phyloP scores from a whole-genome alignment of 2,797 vertebrate genomes.

The Tinamus major region DNA sequence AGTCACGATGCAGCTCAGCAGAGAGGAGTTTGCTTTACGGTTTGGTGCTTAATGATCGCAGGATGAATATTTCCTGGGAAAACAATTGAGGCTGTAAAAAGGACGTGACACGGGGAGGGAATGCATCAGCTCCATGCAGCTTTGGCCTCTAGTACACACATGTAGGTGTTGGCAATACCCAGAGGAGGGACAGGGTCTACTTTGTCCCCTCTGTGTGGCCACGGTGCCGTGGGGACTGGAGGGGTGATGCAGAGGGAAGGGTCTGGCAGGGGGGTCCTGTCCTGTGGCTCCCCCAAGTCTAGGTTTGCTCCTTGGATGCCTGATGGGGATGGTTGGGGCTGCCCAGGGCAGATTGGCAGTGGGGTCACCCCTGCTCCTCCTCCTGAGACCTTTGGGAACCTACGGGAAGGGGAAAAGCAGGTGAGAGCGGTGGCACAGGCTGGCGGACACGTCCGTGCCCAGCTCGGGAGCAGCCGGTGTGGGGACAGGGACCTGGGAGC shows the following conservation, averaged over 20 bases:
- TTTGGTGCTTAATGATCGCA: not conserved
- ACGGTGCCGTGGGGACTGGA: not conserved
- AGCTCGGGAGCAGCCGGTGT: not conserved
- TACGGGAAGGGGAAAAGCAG: no score
- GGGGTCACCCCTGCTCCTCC: no score
- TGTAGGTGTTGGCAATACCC: not conserved
- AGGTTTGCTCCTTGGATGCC: not conserved
- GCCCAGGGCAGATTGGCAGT: not conserved
- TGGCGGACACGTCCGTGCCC: not conserved
- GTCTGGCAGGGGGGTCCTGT: not conserved
- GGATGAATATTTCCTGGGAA: not conserved
- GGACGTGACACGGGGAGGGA: not conserved
- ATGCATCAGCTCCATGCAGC: not conserved
- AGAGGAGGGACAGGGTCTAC: not conserved
- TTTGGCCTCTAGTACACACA: not conserved
- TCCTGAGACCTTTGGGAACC: not conserved
- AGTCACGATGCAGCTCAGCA: rapidly evolving
- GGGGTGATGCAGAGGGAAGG: not conserved
- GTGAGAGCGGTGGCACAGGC: not conserved
- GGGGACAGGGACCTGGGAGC: not conserved
- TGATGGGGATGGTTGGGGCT: not conserved
- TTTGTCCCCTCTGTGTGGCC: not conserved
- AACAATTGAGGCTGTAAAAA: not conserved
- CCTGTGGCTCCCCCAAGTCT: not conserved
- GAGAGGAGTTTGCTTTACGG: not conserved